Evolutionary conservation across 1,140 invertebrate species (phyloP).

Genomic region (Temnothorax nylanderi): DNA sequence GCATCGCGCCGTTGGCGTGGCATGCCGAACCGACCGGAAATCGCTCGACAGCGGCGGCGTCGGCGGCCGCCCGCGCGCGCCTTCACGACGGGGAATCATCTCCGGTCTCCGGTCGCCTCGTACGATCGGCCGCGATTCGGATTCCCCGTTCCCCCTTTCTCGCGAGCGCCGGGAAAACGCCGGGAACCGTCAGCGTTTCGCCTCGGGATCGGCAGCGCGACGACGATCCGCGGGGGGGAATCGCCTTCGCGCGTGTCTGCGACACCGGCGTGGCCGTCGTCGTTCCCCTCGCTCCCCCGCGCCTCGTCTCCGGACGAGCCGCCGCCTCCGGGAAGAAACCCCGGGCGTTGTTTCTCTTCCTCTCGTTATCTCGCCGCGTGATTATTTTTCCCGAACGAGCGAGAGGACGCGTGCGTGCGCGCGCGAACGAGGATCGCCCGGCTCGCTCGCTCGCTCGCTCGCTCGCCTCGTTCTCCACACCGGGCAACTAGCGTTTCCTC

Average conservation of each 20-base stretch:
- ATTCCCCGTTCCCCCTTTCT: not conserved
- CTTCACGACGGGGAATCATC: too few species aligned
- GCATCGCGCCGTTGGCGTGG: slow-evolving; percentile 69
- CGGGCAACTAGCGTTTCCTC: slow-evolving; percentile 49
- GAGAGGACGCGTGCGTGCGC: not conserved
- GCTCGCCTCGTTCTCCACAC: slow-evolving; percentile 1
- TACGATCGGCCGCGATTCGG: too few species aligned
- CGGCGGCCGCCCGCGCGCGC: slow-evolving; percentile 39
- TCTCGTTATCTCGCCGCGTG: not conserved
- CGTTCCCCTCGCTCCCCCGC: too few species aligned
- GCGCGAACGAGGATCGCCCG: not conserved
- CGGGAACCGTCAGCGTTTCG: not conserved
- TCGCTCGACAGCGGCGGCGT: slow-evolving; percentile 45
- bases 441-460: not conserved
- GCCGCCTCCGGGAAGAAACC: not conserved
- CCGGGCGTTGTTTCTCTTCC: not conserved
- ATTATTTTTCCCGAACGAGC: slow-evolving; percentile 19
- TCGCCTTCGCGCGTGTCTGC: not conserved
- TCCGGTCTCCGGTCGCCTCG: too few species aligned
- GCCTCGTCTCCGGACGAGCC: too few species aligned
- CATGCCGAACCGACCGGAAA: slow-evolving; percentile 72
- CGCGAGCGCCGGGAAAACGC: not conserved
- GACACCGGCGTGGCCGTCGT: not conserved
- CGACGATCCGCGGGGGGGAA: not conserved
- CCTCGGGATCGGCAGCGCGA: not conserved